These are phyloP conservation scores for Echeneis naucrates DNA, from an alignment of 2,797 vertebrate species.

Conservation along the genomic window DNA sequence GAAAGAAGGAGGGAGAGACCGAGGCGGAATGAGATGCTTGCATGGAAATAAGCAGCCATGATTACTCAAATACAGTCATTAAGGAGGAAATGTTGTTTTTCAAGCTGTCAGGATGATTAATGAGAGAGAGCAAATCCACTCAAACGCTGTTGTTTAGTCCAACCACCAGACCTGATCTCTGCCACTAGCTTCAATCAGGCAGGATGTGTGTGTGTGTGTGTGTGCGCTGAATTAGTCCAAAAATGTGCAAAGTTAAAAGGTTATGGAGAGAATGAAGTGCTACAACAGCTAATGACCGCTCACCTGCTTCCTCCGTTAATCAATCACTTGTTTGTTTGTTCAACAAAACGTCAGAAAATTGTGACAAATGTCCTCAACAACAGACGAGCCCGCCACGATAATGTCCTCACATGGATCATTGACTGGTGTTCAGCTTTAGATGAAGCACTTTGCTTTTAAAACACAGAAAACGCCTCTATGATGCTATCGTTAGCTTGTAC, in stretches of 20 bases:
- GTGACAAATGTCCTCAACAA: neutral
- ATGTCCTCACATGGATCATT: neutral
- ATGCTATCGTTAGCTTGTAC: too few relatives aligned
- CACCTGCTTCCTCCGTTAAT: neutral
- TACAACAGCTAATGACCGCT: neutral
- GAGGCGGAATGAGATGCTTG: slow-evolving; percentile 60
- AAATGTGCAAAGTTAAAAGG: slow-evolving; percentile 8
- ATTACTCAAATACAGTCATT: slow-evolving; percentile 99
- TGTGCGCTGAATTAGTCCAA: slow-evolving; percentile 22
- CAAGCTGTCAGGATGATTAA: slow-evolving; percentile 98
- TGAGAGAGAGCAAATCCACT: slow-evolving; percentile 92
- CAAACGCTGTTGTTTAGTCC: slow-evolving; percentile 97
- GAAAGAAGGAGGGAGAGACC: slow-evolving; percentile 30
- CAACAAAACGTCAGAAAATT: neutral
- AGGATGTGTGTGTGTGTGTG: slow-evolving; percentile 62
- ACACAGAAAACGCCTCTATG: too few relatives aligned
- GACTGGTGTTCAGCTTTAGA: neutral
- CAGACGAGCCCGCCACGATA: neutral
- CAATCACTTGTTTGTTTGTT: neutral
- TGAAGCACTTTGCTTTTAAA: neutral
- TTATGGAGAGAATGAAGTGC: neutral
- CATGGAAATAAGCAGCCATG: slow-evolving; percentile 84
- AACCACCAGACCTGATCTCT: slow-evolving; percentile 92
- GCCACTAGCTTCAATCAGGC: slow-evolving; percentile 90
- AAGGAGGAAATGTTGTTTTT: slow-evolving; percentile 98